A percentile compares a stretch with the other conserved stretches of the same genome.
phyloP scores from a whole-genome alignment of 2,113 vertebrate species.

The Gallinago media region DNA sequence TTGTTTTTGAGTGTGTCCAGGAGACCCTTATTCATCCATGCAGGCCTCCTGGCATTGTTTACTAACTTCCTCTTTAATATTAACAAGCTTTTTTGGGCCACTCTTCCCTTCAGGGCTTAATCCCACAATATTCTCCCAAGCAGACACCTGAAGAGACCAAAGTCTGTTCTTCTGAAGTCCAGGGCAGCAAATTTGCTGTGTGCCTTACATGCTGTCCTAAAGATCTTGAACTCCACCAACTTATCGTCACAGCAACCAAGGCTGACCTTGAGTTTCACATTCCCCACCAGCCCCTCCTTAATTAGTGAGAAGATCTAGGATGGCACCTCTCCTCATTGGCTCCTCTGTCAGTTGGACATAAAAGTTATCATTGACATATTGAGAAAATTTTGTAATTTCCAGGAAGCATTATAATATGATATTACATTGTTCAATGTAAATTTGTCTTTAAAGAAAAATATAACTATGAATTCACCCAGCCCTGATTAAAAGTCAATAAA shows the following conservation, averaged over 20 bases:
- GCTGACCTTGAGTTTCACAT: neutral
- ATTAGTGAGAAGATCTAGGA: neutral
- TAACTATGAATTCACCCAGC: neutral
- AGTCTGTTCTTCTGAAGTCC: neutral
- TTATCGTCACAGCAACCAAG: neutral
- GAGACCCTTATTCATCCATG: neutral
- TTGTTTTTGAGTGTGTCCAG: neutral
- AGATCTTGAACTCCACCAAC: neutral
- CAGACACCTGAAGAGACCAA: neutral
- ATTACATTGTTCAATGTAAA: neutral
- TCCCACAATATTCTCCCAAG: neutral
- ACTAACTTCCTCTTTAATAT: neutral
- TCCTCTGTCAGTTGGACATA: neutral
- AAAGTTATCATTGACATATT: neutral
- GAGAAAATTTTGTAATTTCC: neutral
- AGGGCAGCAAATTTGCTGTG: neutral
- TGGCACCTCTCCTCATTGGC: neutral
- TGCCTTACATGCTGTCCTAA: neutral
- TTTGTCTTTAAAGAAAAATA: neutral
- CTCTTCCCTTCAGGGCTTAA: neutral
- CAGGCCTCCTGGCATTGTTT: neutral
- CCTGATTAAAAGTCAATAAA: neutral
- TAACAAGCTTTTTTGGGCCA: neutral
- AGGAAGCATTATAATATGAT: neutral
- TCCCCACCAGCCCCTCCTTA: neutral